phyloP scores from a whole-genome alignment of 2,113 vertebrate genomes.

The Gnathonemus longibarbis region DNA sequence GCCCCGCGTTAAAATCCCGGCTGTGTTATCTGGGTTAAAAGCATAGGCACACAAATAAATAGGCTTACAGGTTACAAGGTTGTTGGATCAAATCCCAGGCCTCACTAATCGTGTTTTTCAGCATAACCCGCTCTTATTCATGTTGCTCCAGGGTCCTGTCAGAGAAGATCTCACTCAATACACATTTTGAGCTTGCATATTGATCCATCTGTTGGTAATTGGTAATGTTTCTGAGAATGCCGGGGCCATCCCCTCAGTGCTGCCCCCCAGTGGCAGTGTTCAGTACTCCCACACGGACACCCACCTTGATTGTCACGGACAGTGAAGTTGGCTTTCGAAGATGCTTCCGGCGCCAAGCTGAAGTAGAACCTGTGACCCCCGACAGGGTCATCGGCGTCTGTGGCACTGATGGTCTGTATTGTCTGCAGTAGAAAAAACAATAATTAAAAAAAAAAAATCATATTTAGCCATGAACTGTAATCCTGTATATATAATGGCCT shows the following conservation, averaged over 20 bases:
- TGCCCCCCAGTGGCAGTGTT: background rate
- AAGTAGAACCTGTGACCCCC: slow-evolving; percentile 85
- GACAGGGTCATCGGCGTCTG: slow-evolving; percentile 80
- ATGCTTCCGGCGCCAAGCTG: slow-evolving; percentile 72
- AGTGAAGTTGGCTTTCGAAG: slow-evolving; percentile 83
- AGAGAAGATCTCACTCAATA: background rate
- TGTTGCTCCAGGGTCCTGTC: background rate
- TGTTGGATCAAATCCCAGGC: background rate
- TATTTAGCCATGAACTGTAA: background rate
- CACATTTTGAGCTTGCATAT: background rate
- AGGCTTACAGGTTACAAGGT: background rate
- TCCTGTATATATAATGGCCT: background rate
- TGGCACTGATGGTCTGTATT: slow-evolving; percentile 86
- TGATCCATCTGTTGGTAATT: background rate
- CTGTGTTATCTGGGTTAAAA: slow-evolving; percentile 81
- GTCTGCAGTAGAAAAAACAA: slow-evolving; percentile 57
- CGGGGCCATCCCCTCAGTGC: background rate
- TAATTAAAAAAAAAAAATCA: background rate
- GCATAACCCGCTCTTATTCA: background rate
- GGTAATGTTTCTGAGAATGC: background rate
- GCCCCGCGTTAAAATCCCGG: slow-evolving; percentile 77
- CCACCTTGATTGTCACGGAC: slow-evolving; percentile 91
- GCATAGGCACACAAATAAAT: slow-evolving; percentile 23
- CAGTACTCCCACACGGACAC: background rate
- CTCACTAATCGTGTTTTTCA: background rate